phyloP scores from a whole-genome alignment of 2,797 vertebrate genomes.

The Sebastolobus altivelis region DNA sequence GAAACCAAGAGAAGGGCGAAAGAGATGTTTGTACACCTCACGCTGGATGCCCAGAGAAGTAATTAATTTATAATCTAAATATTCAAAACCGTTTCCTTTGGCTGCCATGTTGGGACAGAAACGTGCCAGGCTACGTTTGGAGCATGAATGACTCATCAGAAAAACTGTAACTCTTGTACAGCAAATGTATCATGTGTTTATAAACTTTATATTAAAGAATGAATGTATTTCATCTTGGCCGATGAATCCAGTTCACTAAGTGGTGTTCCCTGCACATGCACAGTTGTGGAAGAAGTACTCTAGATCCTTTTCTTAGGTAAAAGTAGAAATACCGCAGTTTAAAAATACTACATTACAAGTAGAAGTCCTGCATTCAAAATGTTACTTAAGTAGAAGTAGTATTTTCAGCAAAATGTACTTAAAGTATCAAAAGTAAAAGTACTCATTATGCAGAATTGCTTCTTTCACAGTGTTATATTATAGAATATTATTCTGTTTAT shows the following conservation, averaged over 20 bases:
- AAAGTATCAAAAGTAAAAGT: too few species aligned
- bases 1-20: not conserved
- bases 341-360: too few species aligned
- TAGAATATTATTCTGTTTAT: too few species aligned
- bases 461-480: too few species aligned
- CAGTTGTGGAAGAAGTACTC: too few species aligned
- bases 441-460: too few species aligned
- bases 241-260: not conserved
- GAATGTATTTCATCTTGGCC: not conserved
- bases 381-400: too few species aligned
- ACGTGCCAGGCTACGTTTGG: not conserved
- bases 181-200: not conserved
- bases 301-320: too few species aligned
- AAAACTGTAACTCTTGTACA: not conserved
- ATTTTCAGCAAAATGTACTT: too few species aligned
- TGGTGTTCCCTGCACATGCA: not conserved
- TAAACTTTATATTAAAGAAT: not conserved
- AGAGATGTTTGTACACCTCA: not conserved
- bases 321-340: too few species aligned
- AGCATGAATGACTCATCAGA: not conserved
- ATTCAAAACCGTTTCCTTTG: not conserved
- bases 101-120: not conserved
- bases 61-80: not conserved
- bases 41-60: not conserved
- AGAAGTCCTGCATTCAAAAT: too few species aligned